Base-by-base conservation (phyloP, 2,113 vertebrate species). In the Desmodus rotundus region DNA sequence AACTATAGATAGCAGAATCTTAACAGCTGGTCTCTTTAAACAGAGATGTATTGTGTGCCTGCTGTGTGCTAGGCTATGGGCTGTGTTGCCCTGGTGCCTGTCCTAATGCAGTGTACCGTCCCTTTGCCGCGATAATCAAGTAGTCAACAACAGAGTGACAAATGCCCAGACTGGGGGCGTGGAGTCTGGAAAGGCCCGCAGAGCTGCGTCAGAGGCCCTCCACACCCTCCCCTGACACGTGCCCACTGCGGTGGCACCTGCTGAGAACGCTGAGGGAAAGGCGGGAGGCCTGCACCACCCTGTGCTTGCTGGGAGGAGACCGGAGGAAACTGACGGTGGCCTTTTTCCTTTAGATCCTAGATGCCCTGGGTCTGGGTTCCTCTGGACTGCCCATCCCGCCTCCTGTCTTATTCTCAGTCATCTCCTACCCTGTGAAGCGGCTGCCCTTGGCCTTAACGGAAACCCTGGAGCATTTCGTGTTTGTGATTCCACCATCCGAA, bases 331-430 rank as follows among this genome's bases (percentile, higher is more conserved):
- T 92, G 91, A 97, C 10, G 1, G 5, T 7, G 1, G 47, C 22
- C 24, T 86, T 97, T 96, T 96, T 83, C 93, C 56, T 93, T 54
- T 95, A 99, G 99, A 97, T 99, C 93, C 97, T 99, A 91, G 98
- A 99, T 68, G 61, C 96, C 52, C 92, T 99, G 81, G 99, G 99
- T 1, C 95, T 99, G 92, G 99, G 99, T 54, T 98, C 98, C 2
- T 97, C 95, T 0, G 98, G 98, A 28, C 99, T 98, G 33, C 98
- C 98, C 19, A 98, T 99, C 76, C 99, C 98, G 5, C 98, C 98
- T 33, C 89, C 99, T 0, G n/a, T 94, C 81, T 96, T 98, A 11
- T 99, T 99, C 96, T 99, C 99, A 0, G 58, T 99, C 22, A 95
- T 99, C 87, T 74, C n/a, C 9, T 99, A 98, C 91, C 99, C 99